A percentile compares a stretch with the other conserved stretches of the same genome.
These are phyloP conservation scores for Pelosia muscerda DNA, from an alignment of 2,888 invertebrate genomes.

Conservation along the genomic window DNA sequence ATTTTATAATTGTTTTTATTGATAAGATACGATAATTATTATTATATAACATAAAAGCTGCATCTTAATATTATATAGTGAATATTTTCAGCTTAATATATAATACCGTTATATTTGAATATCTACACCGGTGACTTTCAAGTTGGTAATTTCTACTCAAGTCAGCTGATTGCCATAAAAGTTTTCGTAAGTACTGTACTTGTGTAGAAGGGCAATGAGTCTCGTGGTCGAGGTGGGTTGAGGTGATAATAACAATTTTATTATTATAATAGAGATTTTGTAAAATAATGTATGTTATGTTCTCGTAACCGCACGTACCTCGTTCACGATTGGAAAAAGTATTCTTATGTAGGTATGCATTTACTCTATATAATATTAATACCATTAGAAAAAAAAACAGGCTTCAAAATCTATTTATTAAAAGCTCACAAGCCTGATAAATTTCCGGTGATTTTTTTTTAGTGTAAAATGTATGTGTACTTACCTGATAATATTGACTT, in stretches of 20 bases:
- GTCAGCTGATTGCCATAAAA: conserved; percentile 50
- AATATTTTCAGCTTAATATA: conserved; percentile 13
- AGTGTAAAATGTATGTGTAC: no score
- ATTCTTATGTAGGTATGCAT: no score
- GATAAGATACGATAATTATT: conserved; percentile 34
- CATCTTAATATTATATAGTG: conserved; percentile 17
- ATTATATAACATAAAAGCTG: conserved; percentile 38
- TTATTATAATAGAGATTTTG: neutral
- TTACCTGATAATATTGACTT: no score
- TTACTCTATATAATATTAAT: no score
- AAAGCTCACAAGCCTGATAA: neutral
- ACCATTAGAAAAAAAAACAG: no score
- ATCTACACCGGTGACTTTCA: conserved; percentile 14
- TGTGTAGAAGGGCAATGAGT: conserved; percentile 5
- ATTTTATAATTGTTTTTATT: conserved; percentile 25
- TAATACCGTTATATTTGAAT: conserved; percentile 13
- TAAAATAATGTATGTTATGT: no score
- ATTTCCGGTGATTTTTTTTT: neutral
- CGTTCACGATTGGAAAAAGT: no score
- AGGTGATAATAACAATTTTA: neutral
- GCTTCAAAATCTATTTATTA: neutral
- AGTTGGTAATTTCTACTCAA: conserved; percentile 21
- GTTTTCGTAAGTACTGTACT: conserved; percentile 34
- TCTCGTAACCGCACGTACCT: neutral
- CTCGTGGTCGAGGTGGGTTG: neutral